These are phyloP conservation scores for Damaliscus lunatus DNA, from an alignment of 2,113 vertebrate species.

Conservation along the genomic window DNA sequence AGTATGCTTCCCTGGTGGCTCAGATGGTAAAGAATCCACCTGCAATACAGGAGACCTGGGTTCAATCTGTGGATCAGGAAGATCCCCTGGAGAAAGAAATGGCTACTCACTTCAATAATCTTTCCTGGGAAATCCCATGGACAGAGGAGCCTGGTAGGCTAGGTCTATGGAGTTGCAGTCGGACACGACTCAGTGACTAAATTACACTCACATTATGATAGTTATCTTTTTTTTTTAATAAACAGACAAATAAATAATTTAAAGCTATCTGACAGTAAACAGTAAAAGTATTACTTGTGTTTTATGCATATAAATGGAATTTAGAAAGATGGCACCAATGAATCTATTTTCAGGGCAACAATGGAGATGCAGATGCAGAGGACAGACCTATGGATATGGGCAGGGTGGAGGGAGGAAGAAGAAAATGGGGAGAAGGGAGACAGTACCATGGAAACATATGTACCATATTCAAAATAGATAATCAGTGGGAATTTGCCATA, in stretches of 20 bases:
- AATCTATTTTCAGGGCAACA: neutral
- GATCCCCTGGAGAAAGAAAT: neutral
- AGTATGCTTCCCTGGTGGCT: neutral
- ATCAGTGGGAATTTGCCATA: neutral
- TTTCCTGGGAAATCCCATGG: neutral
- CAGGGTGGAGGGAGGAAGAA: neutral
- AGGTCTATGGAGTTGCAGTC: neutral
- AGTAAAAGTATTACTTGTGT: neutral
- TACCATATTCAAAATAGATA: neutral
- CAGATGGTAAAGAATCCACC: neutral
- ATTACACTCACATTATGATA: neutral
- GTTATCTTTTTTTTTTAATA: neutral
- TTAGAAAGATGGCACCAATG: neutral
- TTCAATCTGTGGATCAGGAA: neutral
- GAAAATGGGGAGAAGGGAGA: neutral
- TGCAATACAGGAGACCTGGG: neutral
- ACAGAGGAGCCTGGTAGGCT: neutral
- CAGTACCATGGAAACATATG: neutral
- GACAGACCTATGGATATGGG: neutral
- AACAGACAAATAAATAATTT: neutral
- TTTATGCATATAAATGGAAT: neutral
- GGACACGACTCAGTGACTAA: accelerated
- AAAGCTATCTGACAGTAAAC: neutral
- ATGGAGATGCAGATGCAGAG: neutral
- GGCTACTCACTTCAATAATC: neutral